These are phyloP conservation scores for Zaprionus inermis DNA, from an alignment of 1,140 invertebrate species.

Conservation along the genomic window DNA sequence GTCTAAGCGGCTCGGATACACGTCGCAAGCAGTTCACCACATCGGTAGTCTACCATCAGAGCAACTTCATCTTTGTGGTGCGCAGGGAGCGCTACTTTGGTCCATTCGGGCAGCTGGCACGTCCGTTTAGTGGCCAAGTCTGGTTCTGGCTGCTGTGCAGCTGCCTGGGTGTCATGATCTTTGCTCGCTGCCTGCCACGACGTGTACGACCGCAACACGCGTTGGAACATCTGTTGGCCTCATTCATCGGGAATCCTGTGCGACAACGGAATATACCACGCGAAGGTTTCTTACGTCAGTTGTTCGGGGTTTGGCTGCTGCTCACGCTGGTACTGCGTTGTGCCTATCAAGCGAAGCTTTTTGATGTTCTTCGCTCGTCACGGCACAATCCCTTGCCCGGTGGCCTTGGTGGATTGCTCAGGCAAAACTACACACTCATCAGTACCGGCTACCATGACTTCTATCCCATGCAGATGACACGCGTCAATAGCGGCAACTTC, in stretches of 20 bases:
- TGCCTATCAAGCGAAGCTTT: conserved; percentile 68
- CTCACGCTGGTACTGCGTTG: conserved; percentile 58
- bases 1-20: conserved; percentile 58
- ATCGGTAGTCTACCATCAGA: conserved; percentile 61
- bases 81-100: conserved; percentile 35
- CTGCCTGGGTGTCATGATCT: conserved; percentile 21
- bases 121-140: conserved; percentile 43
- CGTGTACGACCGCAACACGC: conserved; percentile 22
- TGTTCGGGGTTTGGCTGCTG: conserved; percentile 57
- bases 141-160: conserved; percentile 36
- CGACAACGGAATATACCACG: conserved; percentile 22
- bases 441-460: conserved; percentile 58
- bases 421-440: conserved; percentile 60
- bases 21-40: conserved; percentile 48
- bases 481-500: conserved; percentile 23
- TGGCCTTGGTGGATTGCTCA: conserved; percentile 33
- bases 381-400: conserved; percentile 36
- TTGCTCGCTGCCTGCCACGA: conserved; percentile 12
- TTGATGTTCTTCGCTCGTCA: conserved; percentile 51
- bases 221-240: conserved; percentile 40
- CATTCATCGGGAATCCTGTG: conserved; percentile 49
- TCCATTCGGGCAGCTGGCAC: conserved; percentile 31
- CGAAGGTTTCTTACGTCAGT: conserved; percentile 25
- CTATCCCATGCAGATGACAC: conserved; percentile 47
- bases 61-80: conserved; percentile 60